Evolutionary conservation across 1,140 invertebrate species (phyloP).

Genomic region (Potamilus streckersoni): DNA sequence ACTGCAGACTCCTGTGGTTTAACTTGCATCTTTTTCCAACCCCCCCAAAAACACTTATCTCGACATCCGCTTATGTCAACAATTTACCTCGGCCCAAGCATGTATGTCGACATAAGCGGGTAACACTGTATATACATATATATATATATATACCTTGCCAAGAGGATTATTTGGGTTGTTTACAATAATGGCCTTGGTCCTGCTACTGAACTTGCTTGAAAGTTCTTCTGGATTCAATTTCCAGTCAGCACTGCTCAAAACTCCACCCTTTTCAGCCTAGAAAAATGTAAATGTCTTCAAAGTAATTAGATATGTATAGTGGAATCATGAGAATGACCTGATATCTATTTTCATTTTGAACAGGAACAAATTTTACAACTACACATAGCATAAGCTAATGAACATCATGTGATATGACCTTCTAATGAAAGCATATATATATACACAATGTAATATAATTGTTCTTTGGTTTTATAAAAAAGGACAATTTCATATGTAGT

Average conservation of each 20-base stretch:
- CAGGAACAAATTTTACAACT: no score
- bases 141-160: slow-evolving; percentile 80
- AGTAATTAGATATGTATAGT: not conserved
- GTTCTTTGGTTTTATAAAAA: no score
- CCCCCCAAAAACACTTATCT: no score
- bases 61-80: not conserved
- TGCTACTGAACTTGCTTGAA: slow-evolving; percentile 83
- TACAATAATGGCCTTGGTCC: slow-evolving; percentile 95
- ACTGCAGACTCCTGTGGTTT: no score
- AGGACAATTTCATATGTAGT: no score
- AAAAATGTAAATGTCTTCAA: slow-evolving; percentile 12
- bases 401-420: no score
- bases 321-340: no score
- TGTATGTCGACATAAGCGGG: not conserved
- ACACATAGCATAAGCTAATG: no score
- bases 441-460: no score
- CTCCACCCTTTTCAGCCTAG: slow-evolving; percentile 52
- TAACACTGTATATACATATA: not conserved
- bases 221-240: slow-evolving; percentile 87
- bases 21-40: no score
- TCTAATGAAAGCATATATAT: no score
- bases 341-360: no score
- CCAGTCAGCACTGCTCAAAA: slow-evolving; percentile 85
- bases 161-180: slow-evolving; percentile 98
- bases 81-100: not conserved